Evolutionary conservation across 2,888 invertebrate species (phyloP), one percentile per base, ranked within the genome.

Genomic region (Caenorhabditis plicata): DNA sequence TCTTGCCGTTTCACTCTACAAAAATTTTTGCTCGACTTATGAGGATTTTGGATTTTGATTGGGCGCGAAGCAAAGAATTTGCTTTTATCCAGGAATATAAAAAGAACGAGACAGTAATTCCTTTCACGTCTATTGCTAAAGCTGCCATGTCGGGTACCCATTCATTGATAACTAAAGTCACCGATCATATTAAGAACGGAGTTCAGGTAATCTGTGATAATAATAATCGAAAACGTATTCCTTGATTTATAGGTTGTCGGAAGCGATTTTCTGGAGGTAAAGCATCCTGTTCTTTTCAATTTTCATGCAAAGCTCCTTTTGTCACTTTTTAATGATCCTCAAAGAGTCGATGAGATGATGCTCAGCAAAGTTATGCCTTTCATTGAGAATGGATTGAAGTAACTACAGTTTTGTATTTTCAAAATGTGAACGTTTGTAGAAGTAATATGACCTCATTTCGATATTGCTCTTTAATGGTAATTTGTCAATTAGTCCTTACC

Each of bases 1-100:
- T 91, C 49, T 82, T 98, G 48, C 95, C 96, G 0, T 95, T 92
- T 81, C 92, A 95, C 82, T 91, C 92, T 77, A 91, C 92, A 0
- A 89, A 89, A 68, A 88, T 90, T 62, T 98, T 95, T 83, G 88
- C 90, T 0, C 80, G 87, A 50, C 84, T 91, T 42, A 81, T 95
- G 1, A 90, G 92, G 81, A 84, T 92, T 22, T 62, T 85, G n/a
- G 85, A 88, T 46, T 81, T 93, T 11, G 76, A 81, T 44, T 73
- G 77, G 26, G 68, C 74, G 20, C 68, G 76, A 3, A 62, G 62
- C 11, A 72, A 72, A 39, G 82, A 82, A 32, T 84, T 83, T 83
- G 73, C 78, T 58, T 84, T 83, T 80, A 44, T 76, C 48, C 45
- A 66, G 32, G 62, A 69, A 20, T 71, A 63, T 36, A 42, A 64